These are phyloP conservation scores for Helogale parvula DNA, from an alignment of 2,113 vertebrate genomes.

Conservation along the genomic window DNA sequence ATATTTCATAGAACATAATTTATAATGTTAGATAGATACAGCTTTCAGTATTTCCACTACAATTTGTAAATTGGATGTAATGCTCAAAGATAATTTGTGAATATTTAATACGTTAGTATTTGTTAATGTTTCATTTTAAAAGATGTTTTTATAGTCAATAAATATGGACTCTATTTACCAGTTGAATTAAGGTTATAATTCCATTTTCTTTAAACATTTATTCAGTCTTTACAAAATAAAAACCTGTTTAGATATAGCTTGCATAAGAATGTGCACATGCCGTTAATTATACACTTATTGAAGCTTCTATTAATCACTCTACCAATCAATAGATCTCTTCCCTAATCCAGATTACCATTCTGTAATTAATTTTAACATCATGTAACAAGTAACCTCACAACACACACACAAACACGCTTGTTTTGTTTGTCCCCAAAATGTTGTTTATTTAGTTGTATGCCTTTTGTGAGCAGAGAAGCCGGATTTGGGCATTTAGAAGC, in stretches of 20 bases:
- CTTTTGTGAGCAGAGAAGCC: neutral
- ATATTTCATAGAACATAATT: neutral
- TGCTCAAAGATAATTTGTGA: neutral
- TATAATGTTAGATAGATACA: neutral
- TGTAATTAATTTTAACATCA: neutral
- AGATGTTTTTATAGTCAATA: neutral
- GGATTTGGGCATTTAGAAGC: neutral
- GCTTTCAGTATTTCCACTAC: neutral
- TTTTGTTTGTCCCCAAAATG: neutral
- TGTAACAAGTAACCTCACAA: neutral
- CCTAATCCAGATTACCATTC: neutral
- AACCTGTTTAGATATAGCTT: neutral
- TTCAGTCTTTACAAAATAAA: neutral
- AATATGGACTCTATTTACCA: neutral
- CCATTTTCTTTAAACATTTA: neutral
- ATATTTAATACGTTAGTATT: neutral
- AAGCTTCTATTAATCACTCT: neutral
- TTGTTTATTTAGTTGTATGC: neutral
- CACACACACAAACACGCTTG: neutral
- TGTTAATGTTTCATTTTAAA: neutral
- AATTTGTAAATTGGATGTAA: neutral
- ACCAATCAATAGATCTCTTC: neutral
- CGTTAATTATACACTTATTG: neutral
- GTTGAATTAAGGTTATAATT: neutral
- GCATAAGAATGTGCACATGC: neutral